phyloP scores from a whole-genome alignment of 2,888 invertebrate species.

The Alloscopus bannaensis region DNA sequence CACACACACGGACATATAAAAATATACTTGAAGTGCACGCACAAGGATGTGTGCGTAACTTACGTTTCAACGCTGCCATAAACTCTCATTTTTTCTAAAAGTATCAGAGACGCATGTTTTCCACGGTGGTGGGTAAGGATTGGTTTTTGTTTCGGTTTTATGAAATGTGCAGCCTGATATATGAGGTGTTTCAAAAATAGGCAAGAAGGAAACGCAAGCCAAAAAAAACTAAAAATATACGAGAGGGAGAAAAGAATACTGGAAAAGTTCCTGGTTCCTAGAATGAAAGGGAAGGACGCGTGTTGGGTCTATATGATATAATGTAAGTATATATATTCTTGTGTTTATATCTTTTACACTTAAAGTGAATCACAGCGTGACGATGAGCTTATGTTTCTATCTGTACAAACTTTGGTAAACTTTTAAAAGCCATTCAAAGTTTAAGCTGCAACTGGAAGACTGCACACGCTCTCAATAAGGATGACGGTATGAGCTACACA shows the following conservation, averaged over 20 bases:
- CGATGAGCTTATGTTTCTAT: too few species aligned
- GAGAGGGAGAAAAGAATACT: too few species aligned
- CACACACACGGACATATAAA: background rate
- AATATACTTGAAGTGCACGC: background rate
- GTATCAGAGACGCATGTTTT: constrained; percentile 17
- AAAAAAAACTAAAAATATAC: constrained; percentile 27
- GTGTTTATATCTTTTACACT: too few species aligned
- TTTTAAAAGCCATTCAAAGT: constrained; percentile 6
- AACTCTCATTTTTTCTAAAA: constrained; percentile 6
- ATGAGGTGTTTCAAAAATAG: constrained; percentile 19
- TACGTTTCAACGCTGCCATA: constrained; percentile 6
- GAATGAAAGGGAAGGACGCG: too few species aligned
- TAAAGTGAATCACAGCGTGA: constrained; percentile 55
- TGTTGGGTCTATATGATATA: too few species aligned
- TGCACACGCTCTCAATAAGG: too few species aligned
- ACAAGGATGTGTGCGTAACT: background rate
- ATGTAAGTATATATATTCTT: too few species aligned
- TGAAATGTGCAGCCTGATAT: constrained; percentile 9
- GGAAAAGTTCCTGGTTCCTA: too few species aligned
- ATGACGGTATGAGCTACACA: too few species aligned
- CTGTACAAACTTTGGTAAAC: background rate
- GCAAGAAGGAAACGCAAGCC: constrained; percentile 38
- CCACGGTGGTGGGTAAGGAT: constrained; percentile 17
- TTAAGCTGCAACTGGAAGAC: too few species aligned
- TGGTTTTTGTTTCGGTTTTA: background rate